Conservation (phyloP, 2,888 invertebrate genomes). For the Idaea dimidiata region DNA sequence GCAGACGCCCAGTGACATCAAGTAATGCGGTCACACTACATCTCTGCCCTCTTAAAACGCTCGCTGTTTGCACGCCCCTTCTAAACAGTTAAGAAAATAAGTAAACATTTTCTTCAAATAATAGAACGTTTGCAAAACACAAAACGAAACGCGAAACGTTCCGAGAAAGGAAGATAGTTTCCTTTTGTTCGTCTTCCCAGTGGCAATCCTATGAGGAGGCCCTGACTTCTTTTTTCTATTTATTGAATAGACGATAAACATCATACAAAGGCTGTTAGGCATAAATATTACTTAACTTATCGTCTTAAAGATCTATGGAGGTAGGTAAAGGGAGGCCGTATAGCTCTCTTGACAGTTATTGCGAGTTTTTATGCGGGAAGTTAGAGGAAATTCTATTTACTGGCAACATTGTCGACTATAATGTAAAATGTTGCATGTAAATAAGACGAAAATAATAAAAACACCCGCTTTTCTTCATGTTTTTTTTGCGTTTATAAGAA, state of each 20-base stretch:
- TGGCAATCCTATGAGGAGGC: no score
- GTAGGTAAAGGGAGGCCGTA: conserved; percentile 45
- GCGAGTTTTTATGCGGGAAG: conserved; percentile 61
- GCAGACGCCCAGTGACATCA: no score
- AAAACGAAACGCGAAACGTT: no score
- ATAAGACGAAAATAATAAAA: conserved; percentile 23
- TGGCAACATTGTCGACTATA: conserved; percentile 51
- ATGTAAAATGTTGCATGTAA: conserved; percentile 46
- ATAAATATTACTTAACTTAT: conserved; percentile 64
- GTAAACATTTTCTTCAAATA: no score
- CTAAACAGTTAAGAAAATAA: no score
- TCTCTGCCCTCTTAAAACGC: no score
- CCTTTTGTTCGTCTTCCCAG: no score
- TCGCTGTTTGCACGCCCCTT: no score
- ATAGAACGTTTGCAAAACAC: no score
- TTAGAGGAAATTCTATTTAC: conserved; percentile 61
- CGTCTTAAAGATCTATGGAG: conserved; percentile 52
- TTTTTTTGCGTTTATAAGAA: no score
- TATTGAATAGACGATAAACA: conserved; percentile 57
- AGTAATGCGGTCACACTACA: no score
- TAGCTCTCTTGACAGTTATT: conserved; percentile 65
- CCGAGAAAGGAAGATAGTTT: no score
- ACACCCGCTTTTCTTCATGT: neutral
- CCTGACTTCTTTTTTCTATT: conserved; percentile 36
- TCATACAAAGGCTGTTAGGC: conserved; percentile 49